Percentiles rank a stretch among this genome's conserved stretches.
phyloP scores from a whole-genome alignment of 2,797 vertebrate species.

The Tiaroga cobitis region DNA sequence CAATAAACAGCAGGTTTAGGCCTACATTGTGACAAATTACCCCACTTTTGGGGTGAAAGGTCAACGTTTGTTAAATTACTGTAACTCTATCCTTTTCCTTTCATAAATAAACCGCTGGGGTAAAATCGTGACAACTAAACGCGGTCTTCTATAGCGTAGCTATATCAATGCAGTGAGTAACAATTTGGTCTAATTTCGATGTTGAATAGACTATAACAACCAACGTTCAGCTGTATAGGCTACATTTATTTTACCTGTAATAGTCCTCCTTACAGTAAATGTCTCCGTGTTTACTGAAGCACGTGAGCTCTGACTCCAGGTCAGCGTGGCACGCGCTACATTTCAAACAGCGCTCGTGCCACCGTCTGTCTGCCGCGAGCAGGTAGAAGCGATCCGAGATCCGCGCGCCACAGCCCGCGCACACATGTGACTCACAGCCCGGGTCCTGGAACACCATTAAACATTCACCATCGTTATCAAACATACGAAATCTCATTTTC shows the following conservation, averaged over 20 bases:
- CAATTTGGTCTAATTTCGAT: neutral
- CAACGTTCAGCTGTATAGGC: neutral
- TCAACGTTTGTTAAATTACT: neutral
- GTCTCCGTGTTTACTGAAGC: conserved; percentile 98
- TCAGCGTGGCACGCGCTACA: conserved; percentile 97
- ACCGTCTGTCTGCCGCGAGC: conserved; percentile 97
- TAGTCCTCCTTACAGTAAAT: conserved; percentile 99
- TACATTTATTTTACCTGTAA: conserved; percentile 85
- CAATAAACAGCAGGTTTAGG: too few relatives aligned
- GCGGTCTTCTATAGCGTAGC: neutral
- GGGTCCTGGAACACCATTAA: neutral
- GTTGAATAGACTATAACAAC: neutral
- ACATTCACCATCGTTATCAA: neutral
- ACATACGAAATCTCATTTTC: neutral
- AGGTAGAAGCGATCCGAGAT: conserved; percentile 98
- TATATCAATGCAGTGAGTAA: neutral
- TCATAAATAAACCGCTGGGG: neutral
- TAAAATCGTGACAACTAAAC: neutral
- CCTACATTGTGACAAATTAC: neutral
- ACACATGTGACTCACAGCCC: conserved; percentile 67
- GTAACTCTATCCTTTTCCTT: neutral
- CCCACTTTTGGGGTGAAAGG: neutral
- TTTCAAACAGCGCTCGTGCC: conserved; percentile 98
- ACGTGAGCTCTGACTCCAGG: conserved; percentile 98
- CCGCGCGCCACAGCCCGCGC: conserved; percentile 94